A percentile compares a stretch with the other conserved stretches of the same genome.
These are phyloP conservation scores for Alosa alosa DNA, from an alignment of 2,113 vertebrate genomes.

Conservation along the genomic window DNA sequence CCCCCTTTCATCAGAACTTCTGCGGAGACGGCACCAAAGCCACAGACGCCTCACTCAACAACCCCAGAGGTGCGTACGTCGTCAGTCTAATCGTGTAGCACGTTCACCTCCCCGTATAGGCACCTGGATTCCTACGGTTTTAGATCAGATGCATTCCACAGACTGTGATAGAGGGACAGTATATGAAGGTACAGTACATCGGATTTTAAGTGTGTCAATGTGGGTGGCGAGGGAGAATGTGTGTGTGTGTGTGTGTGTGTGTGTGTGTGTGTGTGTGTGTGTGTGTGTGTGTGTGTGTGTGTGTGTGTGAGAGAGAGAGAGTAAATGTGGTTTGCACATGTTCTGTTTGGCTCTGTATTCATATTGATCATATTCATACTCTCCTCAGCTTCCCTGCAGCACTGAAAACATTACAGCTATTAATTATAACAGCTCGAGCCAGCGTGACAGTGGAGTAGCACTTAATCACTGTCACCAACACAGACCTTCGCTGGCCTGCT, in stretches of 20 bases:
- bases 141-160: background rate
- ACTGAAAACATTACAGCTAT: constrained; percentile 7
- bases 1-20: constrained; percentile 95
- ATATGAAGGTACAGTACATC: too few relatives aligned
- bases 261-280: background rate
- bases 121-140: background rate
- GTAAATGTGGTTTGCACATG: constrained; percentile 9
- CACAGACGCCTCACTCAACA: constrained; percentile 88
- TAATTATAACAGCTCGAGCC: constrained; percentile 1
- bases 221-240: background rate
- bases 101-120: background rate
- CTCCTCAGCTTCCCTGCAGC: background rate
- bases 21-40: constrained; percentile 93
- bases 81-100: background rate
- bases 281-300: background rate
- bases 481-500: constrained; percentile 14
- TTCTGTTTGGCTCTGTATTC: constrained; percentile 2
- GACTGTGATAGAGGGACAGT: background rate
- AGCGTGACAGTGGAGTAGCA: constrained; percentile 8
- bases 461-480: constrained; percentile 13
- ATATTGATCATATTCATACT: background rate
- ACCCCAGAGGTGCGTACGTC: constrained; percentile 69
- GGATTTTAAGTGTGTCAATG: too few relatives aligned
- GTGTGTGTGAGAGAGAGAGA: background rate
- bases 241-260: background rate